Evolutionary conservation across 2,797 vertebrate genomes (phyloP).

Genomic region (Pterois miles): DNA sequence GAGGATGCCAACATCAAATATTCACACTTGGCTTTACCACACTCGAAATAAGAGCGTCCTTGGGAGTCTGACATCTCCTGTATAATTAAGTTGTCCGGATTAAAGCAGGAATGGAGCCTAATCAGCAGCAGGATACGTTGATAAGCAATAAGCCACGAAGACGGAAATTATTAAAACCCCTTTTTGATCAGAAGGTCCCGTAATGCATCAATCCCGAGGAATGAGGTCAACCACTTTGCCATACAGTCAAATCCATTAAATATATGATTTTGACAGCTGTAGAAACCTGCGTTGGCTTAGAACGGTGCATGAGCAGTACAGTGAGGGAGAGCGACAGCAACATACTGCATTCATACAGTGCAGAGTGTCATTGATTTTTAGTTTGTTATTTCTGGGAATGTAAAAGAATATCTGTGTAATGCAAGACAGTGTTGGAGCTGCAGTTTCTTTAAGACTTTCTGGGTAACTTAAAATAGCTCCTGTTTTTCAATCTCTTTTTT

Average conservation of each 20-base stretch:
- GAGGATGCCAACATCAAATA: slow-evolving; percentile 69
- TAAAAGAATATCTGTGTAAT: slow-evolving; percentile 27
- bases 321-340: slow-evolving; percentile 26
- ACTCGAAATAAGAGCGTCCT: slow-evolving; percentile 56
- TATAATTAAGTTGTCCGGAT: slow-evolving; percentile 82
- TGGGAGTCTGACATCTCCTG: slow-evolving; percentile 76
- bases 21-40: slow-evolving; percentile 64
- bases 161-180: slow-evolving; percentile 68
- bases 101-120: slow-evolving; percentile 73
- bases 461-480: slow-evolving; percentile 32
- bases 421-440: neutral
- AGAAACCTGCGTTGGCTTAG: slow-evolving; percentile 18
- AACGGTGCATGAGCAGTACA: neutral
- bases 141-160: slow-evolving; percentile 77
- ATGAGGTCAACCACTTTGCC: slow-evolving; percentile 69
- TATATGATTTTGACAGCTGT: slow-evolving; percentile 52
- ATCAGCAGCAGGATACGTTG: slow-evolving; percentile 72
- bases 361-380: slow-evolving; percentile 9
- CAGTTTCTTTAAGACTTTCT: slow-evolving; percentile 22
- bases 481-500: slow-evolving; percentile 14
- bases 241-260: slow-evolving; percentile 63
- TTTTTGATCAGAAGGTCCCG: slow-evolving; percentile 67
- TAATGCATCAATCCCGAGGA: slow-evolving; percentile 63
- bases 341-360: slow-evolving; percentile 2
- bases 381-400: slow-evolving; percentile 6